Evolutionary conservation across 2,888 invertebrate species (phyloP).

Genomic region (Ormyrus labotus): DNA sequence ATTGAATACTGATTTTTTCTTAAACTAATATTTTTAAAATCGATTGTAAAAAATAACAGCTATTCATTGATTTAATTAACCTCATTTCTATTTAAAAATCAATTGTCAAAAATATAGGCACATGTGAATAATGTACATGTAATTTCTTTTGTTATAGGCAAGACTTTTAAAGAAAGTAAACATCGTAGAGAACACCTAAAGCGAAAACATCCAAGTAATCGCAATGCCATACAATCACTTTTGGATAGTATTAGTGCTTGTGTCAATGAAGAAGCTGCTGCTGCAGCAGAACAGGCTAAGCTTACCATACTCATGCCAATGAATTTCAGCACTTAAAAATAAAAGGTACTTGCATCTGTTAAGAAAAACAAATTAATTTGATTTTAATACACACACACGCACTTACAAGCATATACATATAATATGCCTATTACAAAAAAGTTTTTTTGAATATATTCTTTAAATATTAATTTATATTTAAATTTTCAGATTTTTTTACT

Average conservation of each 20-base stretch:
- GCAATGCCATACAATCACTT: slow-evolving; percentile 70
- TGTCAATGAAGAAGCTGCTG: slow-evolving; percentile 65
- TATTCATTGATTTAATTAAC: too few species aligned
- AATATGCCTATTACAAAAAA: neutral
- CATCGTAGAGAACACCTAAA: slow-evolving; percentile 73
- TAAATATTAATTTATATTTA: neutral
- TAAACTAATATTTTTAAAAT: too few species aligned
- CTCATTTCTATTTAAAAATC: too few species aligned
- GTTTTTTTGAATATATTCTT: neutral
- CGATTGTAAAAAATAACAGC: too few species aligned
- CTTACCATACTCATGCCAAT: slow-evolving; percentile 72
- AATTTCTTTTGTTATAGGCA: slow-evolving; percentile 29
- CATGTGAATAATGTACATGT: neutral
- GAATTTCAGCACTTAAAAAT: slow-evolving; percentile 67
- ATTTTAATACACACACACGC: too few species aligned
- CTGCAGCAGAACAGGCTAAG: slow-evolving; percentile 68
- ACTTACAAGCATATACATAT: too few species aligned
- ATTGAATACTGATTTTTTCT: too few species aligned
- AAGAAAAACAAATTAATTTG: neutral
- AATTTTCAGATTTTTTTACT: slow-evolving; percentile 45
- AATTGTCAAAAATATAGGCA: too few species aligned
- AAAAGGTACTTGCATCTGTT: slow-evolving; percentile 32
- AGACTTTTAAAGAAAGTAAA: slow-evolving; percentile 72
- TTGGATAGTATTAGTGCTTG: slow-evolving; percentile 71
- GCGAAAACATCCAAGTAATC: slow-evolving; percentile 67